Base-by-base conservation (phyloP, 2,797 vertebrate species). In the Anabas testudineus region DNA sequence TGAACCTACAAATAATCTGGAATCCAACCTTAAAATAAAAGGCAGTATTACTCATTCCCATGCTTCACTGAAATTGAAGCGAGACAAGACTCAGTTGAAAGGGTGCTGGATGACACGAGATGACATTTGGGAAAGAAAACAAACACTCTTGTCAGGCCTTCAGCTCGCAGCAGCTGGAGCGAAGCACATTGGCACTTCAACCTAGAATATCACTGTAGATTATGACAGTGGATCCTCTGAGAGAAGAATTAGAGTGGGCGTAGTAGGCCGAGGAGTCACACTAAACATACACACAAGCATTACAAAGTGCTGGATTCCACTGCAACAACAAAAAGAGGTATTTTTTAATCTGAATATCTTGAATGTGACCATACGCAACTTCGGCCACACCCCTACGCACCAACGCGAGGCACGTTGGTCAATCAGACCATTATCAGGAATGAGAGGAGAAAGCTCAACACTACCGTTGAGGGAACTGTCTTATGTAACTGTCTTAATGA, bases 401-500 rank as follows among this genome's bases (percentile, higher is more conserved):
- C 30, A 66, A 73, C 68, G 78, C 46, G 30, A 51, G 58, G 48
- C 69, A 64, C 70, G 69, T 53, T 14, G 24, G 66, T 65, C 75
- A 80, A 68, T 79, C 59, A 60, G 71, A 62, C 61, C 62, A 80
- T 67, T 65, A 80, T 78, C 71, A 78, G 65, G 66, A 77, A 71
- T 41, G 30, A 65, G 62, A 67, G 18, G 47, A 12, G 59, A 74
- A 58, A n/a, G 65, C 56, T 76, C 70, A 65, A 65, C 82, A 74
- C 70, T 68, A 58, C 71, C 76, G 61, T 76, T 66, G 58, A 74
- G 58, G 47, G 36, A 24, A 26, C 39, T 67, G 43, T 70, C 72
- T 91, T 91, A 87, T 70, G 62, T 76, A 90, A 90, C 86, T 37
- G 68, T 81, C 80, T 87, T 86, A 91, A 91, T 87, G 64, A 90